These are phyloP conservation scores for Agrotis ipsilon DNA, from an alignment of 2,888 invertebrate species.

Conservation along the genomic window DNA sequence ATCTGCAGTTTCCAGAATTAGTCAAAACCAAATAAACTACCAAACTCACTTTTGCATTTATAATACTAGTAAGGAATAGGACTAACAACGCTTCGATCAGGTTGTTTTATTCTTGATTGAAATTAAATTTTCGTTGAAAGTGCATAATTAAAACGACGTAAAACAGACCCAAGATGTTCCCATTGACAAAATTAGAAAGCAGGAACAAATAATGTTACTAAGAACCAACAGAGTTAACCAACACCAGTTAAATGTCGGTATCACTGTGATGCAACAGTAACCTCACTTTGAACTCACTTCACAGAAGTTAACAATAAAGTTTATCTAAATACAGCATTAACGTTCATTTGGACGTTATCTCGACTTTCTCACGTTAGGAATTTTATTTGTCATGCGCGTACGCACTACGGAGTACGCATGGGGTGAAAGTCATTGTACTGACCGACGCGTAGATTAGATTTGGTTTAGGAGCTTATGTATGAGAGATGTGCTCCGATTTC, in stretches of 20 bases:
- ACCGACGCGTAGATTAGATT: slow-evolving; percentile 68
- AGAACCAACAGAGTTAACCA: slow-evolving; percentile 51
- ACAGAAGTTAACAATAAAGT: slow-evolving; percentile 76
- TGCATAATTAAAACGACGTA: neutral
- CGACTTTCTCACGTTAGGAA: slow-evolving; percentile 83
- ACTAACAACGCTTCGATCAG: neutral
- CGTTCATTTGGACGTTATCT: slow-evolving; percentile 79
- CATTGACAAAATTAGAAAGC: slow-evolving; percentile 51
- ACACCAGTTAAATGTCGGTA: slow-evolving; percentile 42
- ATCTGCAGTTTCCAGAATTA: too few relatives aligned
- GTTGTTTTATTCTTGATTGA: neutral
- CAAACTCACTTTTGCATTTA: too few relatives aligned
- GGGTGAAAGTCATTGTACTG: slow-evolving; percentile 79
- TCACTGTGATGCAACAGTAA: slow-evolving; percentile 53
- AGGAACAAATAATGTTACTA: slow-evolving; percentile 37
- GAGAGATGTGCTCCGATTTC: slow-evolving; percentile 52
- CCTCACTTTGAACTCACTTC: slow-evolving; percentile 65
- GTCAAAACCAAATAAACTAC: too few relatives aligned
- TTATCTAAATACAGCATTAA: slow-evolving; percentile 76
- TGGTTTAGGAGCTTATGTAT: slow-evolving; percentile 42
- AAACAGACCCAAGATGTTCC: neutral
- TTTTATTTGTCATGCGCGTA: slow-evolving; percentile 79
- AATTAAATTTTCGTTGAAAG: neutral
- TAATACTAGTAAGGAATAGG: too few relatives aligned
- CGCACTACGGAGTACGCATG: slow-evolving; percentile 52